Percentiles rank a stretch among this genome's conserved stretches.
phyloP scores from a whole-genome alignment of 2,888 invertebrate species.

The Meteorus cinctellus region DNA sequence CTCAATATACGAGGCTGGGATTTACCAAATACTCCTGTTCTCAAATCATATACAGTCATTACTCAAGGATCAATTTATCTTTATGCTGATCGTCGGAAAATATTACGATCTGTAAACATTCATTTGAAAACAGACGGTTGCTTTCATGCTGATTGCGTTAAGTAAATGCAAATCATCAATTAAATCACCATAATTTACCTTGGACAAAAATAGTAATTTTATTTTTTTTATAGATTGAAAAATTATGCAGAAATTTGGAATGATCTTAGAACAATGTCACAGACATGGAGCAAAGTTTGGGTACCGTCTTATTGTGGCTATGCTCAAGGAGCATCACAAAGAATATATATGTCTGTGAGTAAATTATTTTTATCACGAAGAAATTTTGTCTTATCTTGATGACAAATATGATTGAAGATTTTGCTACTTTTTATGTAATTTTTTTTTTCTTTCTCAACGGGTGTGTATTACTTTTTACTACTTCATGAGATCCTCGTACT shows the following conservation, averaged over 20 bases:
- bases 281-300: conserved; percentile 80
- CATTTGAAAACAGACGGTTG: conserved; percentile 78
- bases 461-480: conserved; percentile 33
- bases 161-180: conserved; percentile 69
- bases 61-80: conserved; percentile 80
- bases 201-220: conserved; percentile 12
- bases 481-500: conserved; percentile 48
- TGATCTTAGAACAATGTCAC: conserved; percentile 80
- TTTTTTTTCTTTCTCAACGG: conserved; percentile 24
- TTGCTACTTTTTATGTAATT: not conserved
- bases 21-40: conserved; percentile 85
- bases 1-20: conserved; percentile 92
- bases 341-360: conserved; percentile 73
- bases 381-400: not conserved
- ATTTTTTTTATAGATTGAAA: conserved; percentile 76
- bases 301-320: conserved; percentile 82
- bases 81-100: conserved; percentile 82
- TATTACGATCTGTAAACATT: conserved; percentile 71
- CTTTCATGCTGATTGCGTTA: conserved; percentile 77
- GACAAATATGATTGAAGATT: not conserved
- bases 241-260: conserved; percentile 82
- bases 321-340: conserved; percentile 83
- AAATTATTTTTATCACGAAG: not conserved
- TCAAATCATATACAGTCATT: conserved; percentile 84
- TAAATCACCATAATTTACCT: not conserved